phyloP scores from a whole-genome alignment of 2,113 vertebrate genomes.

The Riparia riparia region DNA sequence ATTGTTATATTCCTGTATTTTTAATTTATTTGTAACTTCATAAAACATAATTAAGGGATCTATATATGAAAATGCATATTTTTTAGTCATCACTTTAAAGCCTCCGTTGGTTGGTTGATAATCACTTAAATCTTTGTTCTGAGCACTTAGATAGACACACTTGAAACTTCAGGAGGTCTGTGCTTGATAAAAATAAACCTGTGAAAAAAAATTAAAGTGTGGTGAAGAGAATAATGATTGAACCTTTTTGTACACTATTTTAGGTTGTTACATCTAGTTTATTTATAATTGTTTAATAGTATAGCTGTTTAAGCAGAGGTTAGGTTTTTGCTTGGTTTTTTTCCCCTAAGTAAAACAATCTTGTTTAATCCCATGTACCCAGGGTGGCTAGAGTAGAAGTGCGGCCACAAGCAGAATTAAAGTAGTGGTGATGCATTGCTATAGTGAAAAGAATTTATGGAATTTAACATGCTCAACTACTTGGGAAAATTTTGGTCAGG shows the following conservation, averaged over 20 bases:
- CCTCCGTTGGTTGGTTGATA: neutral
- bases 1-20: neutral
- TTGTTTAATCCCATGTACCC: neutral
- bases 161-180: neutral
- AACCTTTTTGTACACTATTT: neutral
- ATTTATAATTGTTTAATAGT: neutral
- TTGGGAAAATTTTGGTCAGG: conserved; percentile 66
- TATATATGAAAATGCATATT: neutral
- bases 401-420: conserved; percentile 44
- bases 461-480: conserved; percentile 44
- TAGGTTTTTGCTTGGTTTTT: neutral
- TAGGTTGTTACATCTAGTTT: neutral
- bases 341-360: neutral
- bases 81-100: neutral
- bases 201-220: neutral
- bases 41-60: neutral
- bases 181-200: neutral
- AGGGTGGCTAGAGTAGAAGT: conserved; percentile 4
- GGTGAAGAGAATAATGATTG: neutral
- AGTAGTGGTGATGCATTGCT: neutral
- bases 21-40: neutral
- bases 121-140: neutral
- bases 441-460: conserved; percentile 15
- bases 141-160: neutral
- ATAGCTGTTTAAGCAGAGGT: neutral